Evolutionary conservation across 2,113 vertebrate species (phyloP), one percentile per base, ranked within the genome.

Genomic region (Tupaia tana): DNA sequence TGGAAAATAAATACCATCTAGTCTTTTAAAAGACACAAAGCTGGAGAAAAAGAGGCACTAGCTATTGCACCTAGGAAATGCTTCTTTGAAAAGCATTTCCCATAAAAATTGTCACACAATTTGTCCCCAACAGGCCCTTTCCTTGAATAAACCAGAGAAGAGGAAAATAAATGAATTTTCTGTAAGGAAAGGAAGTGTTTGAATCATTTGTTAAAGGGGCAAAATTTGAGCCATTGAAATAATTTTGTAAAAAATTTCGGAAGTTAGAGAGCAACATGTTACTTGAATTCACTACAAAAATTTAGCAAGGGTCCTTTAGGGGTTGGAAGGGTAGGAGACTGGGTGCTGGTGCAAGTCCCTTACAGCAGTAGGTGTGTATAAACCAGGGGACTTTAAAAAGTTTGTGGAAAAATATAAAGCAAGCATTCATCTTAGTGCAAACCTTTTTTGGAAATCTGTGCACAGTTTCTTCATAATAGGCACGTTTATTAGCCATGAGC

Each of bases 91-190:
- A 43, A 43, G 43, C 43, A 43, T 43, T 43, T 43, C 43, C 43
- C 6, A 43, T 95, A 95, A 96, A 95, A 93, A 94, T 84, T 63
- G 89, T 29, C 29, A 63, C 1, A 9, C 78, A 86, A 79, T 91
- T 54, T 96, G 93, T 97, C 96, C 96, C 7, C 24, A 90, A 91
- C 97, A 54, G 29, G 91, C 89, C 73, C 24, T 58, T 93, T 91
- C 83, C 90, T 93, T 80, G 95, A 96, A 97, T 93, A 97, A 97
- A 96, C 92, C 91, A 84, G 83, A 91, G 94, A 95, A 95, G 83
- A 86, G 94, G 95, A 97, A 96, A 97, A 91, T 97, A 97, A 98
- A 97, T 90, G 69, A 91, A 93, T 96, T 69, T 95, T 81, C 70
- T 54, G 3, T 34, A 43, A 74, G 70, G 81, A 96, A 96, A 96